Evolutionary conservation across 2,888 invertebrate species (phyloP).

Genomic region (Troides aeacus): DNA sequence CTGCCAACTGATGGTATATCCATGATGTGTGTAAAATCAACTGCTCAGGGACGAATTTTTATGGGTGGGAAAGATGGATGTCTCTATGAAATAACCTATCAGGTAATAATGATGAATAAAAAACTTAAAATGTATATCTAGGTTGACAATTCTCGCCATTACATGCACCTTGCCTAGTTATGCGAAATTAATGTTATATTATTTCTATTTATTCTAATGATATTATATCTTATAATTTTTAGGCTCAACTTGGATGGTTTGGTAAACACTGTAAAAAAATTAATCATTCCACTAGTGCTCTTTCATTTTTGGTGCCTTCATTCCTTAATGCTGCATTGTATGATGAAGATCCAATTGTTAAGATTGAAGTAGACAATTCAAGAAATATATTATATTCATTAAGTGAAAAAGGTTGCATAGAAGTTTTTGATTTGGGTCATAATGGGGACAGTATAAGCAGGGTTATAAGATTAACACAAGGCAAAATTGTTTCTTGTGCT

Average conservation of each 20-base stretch:
- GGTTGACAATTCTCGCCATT: background rate
- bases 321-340: constrained; percentile 92
- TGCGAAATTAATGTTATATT: background rate
- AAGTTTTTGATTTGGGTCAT: constrained; percentile 93
- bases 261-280: constrained; percentile 96
- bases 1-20: constrained; percentile 93
- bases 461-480: constrained; percentile 87
- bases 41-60: constrained; percentile 92
- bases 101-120: constrained; percentile 76
- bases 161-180: background rate
- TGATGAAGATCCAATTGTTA: constrained; percentile 93
- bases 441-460: constrained; percentile 86
- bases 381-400: constrained; percentile 93
- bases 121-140: background rate
- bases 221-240: constrained; percentile 33
- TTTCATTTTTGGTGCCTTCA: constrained; percentile 93
- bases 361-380: constrained; percentile 93
- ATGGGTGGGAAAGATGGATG: constrained; percentile 96
- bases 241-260: constrained; percentile 95
- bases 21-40: constrained; percentile 90
- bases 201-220: background rate
- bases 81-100: constrained; percentile 96
- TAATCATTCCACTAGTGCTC: constrained; percentile 93
- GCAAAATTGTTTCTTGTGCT: constrained; percentile 86
- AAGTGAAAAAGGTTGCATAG: constrained; percentile 92